These are phyloP conservation scores for Syngnathus rostellatus DNA, from an alignment of 2,797 vertebrate genomes.

Conservation along the genomic window DNA sequence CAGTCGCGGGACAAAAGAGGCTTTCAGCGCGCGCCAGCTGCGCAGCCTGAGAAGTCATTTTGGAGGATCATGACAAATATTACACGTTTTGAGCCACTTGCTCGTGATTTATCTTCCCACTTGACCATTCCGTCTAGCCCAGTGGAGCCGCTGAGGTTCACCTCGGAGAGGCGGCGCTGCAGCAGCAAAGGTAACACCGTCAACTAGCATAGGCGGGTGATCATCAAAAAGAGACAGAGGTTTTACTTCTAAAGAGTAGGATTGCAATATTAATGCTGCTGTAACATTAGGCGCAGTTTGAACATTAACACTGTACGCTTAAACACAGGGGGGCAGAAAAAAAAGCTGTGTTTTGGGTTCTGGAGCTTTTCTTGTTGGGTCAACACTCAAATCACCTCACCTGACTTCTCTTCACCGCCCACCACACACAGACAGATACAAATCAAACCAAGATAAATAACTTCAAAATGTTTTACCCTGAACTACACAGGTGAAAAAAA, in stretches of 20 bases:
- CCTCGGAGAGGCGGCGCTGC: slow-evolving; percentile 9
- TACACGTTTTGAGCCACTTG: slow-evolving; percentile 50
- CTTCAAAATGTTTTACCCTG: no score
- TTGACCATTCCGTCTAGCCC: slow-evolving; percentile 29
- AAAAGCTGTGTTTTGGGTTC: slow-evolving; percentile 5
- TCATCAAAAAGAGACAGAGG: no score
- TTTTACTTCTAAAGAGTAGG: no score
- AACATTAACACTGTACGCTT: neutral
- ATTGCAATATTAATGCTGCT: no score
- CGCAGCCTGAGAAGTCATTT: slow-evolving; percentile 51
- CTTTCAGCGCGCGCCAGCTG: slow-evolving; percentile 62
- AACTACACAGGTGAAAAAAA: no score
- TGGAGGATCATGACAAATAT: slow-evolving; percentile 70
- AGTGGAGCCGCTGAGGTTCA: slow-evolving; percentile 15
- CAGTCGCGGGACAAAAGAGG: slow-evolving; percentile 61
- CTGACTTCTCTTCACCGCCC: slow-evolving; percentile 39
- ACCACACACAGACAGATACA: neutral
- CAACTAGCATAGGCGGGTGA: no score
- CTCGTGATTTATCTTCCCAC: slow-evolving; percentile 47
- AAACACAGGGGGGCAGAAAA: neutral
- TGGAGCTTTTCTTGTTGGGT: slow-evolving; percentile 37
- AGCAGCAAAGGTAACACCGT: no score
- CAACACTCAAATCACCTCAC: slow-evolving; percentile 57
- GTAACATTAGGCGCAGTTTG: no score
- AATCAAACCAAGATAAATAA: no score